These are phyloP conservation scores for Timema podura DNA, from an alignment of 2,888 invertebrate genomes.

Conservation along the genomic window DNA sequence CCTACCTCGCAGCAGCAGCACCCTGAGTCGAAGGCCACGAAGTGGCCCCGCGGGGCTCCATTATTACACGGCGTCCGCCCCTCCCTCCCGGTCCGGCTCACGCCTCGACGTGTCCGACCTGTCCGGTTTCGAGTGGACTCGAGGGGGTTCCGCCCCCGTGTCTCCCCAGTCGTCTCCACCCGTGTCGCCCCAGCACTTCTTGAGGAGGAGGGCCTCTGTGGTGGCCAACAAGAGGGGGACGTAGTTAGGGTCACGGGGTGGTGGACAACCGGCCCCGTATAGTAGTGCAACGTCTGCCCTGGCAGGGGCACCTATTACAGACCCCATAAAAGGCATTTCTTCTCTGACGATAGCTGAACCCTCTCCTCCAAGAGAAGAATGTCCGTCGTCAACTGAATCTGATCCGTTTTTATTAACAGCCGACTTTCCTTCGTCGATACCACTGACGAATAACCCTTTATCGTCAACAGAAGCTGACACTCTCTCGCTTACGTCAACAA, in stretches of 20 bases:
- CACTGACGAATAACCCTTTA: too few relatives aligned
- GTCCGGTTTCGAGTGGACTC: slow-evolving; percentile 43
- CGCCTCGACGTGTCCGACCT: slow-evolving; percentile 33
- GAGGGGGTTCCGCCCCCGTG: slow-evolving; percentile 63
- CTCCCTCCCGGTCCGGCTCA: slow-evolving; percentile 36
- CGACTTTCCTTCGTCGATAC: too few relatives aligned
- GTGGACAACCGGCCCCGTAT: slow-evolving; percentile 5
- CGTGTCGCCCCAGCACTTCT: slow-evolving; percentile 65
- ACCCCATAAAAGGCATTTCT: too few relatives aligned
- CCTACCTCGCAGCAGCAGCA: slow-evolving; percentile 27
- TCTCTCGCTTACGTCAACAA: background rate
- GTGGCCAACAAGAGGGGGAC: slow-evolving; percentile 27
- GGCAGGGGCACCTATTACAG: too few relatives aligned
- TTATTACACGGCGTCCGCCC: slow-evolving; percentile 60
- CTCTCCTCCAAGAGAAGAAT: too few relatives aligned
- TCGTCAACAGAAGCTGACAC: too few relatives aligned
- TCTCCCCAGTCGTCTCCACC: slow-evolving; percentile 74
- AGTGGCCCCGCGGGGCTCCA: slow-evolving; percentile 76
- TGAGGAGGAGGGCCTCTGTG: slow-evolving; percentile 39
- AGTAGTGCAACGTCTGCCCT: background rate
- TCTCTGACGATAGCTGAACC: too few relatives aligned
- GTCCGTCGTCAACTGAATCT: too few relatives aligned
- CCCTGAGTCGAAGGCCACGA: slow-evolving; percentile 56
- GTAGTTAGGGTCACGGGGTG: slow-evolving; percentile 16
- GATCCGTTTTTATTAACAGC: too few relatives aligned